Evolutionary conservation across 2,888 invertebrate genomes (phyloP), one percentile per base, ranked within the genome.

Genomic region (Orthosia incerta): DNA sequence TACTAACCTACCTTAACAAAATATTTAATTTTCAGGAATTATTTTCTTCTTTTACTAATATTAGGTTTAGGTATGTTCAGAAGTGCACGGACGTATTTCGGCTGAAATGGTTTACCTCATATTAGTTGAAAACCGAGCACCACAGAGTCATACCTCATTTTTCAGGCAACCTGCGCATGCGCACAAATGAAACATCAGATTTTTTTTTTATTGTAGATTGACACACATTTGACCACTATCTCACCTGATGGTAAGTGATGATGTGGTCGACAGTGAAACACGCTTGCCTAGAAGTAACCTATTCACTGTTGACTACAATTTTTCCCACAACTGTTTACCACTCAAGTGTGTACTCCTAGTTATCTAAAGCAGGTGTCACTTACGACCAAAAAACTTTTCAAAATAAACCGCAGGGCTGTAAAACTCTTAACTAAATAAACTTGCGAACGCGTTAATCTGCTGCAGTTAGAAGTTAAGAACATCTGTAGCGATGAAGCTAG

Each of bases 381-480:
- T 90, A 89, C 91, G 87, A 86, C 89, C 87, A 91, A 87, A 88
- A 91, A 91, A 92, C 85, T 89, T 89, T 89, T 82, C 75, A 93
- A 94, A 95, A 95, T 91, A 94, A 94, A 93, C 95, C 90, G 87
- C 91, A 89, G 85, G 80, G 90, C 89, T 89, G 92, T 94, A 95
- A 96, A 96, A 93, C 93, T 90, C 91, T 95, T 95, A 95, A 93
- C 92, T 90, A 95, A 96, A 96, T 95, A 95, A 95, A 95, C 95
- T 91, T 84, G 84, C 88, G 88, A 87, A 90, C 86, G 92, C 92
- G 93, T 91, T 95, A 95, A 95, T 93, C 94, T 91, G 73, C 71
- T 86, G 80, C 76, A 77, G 89, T 87, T 91, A 87, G 88, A n/a
- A n/a, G n/a, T n/a, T n/a, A n/a, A n/a, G n/a, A 94, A 94, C 95